phyloP scores from a whole-genome alignment of 2,113 vertebrate species.

The Ctenodactylus gundi region DNA sequence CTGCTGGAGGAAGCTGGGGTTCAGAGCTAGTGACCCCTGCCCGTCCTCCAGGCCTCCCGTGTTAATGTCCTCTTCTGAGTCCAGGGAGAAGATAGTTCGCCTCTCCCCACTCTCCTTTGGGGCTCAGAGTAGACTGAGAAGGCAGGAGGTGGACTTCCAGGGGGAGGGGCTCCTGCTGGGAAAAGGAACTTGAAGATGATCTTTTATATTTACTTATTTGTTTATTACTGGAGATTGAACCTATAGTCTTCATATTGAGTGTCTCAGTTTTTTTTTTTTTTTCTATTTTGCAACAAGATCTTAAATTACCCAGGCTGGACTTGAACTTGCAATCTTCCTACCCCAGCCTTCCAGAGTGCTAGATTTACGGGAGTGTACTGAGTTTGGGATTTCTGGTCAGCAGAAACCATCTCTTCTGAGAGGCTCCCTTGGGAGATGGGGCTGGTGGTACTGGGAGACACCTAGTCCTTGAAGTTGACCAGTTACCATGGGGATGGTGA shows the following conservation, averaged over 20 bases:
- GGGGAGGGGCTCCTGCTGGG: neutral
- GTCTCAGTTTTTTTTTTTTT: neutral
- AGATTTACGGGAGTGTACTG: neutral
- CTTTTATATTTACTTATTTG: neutral
- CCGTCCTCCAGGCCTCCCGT: neutral
- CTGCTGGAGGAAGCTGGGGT: neutral
- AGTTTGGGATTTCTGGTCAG: neutral
- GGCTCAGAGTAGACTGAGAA: neutral
- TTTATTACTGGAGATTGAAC: neutral
- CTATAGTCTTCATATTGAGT: neutral
- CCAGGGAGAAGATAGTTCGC: neutral
- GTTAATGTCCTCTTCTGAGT: no score
- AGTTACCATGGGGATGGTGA: neutral
- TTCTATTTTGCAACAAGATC: neutral
- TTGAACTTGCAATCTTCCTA: neutral
- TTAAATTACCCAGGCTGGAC: neutral
- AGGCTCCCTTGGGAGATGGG: neutral
- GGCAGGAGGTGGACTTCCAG: neutral
- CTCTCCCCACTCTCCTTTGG: accelerated
- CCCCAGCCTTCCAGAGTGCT: neutral
- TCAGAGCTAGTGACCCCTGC: neutral
- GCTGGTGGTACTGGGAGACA: neutral
- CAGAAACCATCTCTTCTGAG: neutral
- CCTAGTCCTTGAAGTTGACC: neutral
- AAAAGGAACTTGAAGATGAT: neutral